Evolutionary conservation across 2,113 vertebrate species (phyloP).

Genomic region (Alectura lathami): DNA sequence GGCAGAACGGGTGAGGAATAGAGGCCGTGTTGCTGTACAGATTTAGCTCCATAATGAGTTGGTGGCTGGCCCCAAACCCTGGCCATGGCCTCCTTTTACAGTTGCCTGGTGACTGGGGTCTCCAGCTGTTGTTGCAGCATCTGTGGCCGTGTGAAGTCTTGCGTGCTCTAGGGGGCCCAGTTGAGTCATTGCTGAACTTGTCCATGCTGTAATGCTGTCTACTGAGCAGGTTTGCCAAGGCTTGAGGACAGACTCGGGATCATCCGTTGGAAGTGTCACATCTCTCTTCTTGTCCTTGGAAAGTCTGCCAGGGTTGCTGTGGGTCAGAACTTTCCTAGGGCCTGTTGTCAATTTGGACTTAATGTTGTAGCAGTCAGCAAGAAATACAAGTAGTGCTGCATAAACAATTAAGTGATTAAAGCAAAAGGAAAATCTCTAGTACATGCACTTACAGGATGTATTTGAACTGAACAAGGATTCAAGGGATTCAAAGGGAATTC

Average conservation of each 20-base stretch:
- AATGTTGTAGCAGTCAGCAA: background rate
- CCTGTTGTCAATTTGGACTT: background rate
- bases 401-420: background rate
- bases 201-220: background rate
- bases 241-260: background rate
- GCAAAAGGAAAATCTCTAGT: background rate
- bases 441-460: background rate
- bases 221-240: background rate
- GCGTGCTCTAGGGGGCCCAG: background rate
- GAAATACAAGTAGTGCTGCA: background rate
- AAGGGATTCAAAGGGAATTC: background rate
- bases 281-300: background rate
- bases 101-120: background rate
- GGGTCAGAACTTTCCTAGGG: background rate
- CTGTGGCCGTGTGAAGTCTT: background rate
- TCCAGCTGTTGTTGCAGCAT: background rate
- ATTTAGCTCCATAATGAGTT: background rate
- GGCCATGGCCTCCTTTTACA: background rate
- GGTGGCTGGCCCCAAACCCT: too few relatives aligned
- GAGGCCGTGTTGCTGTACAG: background rate
- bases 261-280: background rate
- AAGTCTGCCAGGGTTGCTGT: background rate
- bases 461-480: background rate
- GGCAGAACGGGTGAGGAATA: background rate
- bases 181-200: background rate